Evolutionary conservation across 2,797 vertebrate species (phyloP).

Genomic region (Propithecus perrieri): DNA sequence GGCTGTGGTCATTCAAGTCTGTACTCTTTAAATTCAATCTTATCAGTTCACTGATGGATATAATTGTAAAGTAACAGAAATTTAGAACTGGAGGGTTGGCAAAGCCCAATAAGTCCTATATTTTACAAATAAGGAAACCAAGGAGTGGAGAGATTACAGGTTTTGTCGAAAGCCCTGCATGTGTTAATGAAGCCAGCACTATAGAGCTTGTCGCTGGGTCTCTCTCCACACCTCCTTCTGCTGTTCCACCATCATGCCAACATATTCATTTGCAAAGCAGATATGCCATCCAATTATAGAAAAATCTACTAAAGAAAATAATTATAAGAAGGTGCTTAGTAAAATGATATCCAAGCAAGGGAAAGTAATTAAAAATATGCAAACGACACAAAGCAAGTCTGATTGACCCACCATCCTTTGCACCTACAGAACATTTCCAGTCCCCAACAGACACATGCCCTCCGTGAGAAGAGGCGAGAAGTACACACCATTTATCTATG

Average conservation of each 20-base stretch:
- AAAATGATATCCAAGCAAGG: neutral
- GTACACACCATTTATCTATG: neutral
- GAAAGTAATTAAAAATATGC: constrained; percentile 4
- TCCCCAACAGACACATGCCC: neutral
- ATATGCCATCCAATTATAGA: neutral
- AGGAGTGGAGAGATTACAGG: neutral
- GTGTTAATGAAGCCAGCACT: neutral
- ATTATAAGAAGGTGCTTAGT: neutral
- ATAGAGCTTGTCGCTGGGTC: neutral
- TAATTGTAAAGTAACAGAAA: neutral
- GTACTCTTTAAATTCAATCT: neutral
- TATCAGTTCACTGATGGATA: neutral
- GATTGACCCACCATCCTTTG: neutral
- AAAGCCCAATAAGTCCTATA: neutral
- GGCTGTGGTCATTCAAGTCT: neutral
- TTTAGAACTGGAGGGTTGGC: neutral
- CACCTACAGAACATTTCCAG: neutral
- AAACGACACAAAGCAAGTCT: neutral
- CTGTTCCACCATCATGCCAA: neutral
- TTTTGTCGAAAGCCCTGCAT: neutral
- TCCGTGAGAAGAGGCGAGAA: neutral
- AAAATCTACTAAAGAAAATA: neutral
- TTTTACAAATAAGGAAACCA: neutral
- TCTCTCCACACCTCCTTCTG: neutral
- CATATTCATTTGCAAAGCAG: neutral